These are phyloP conservation scores for Sipha maydis DNA, from an alignment of 2,888 invertebrate genomes.

Conservation along the genomic window DNA sequence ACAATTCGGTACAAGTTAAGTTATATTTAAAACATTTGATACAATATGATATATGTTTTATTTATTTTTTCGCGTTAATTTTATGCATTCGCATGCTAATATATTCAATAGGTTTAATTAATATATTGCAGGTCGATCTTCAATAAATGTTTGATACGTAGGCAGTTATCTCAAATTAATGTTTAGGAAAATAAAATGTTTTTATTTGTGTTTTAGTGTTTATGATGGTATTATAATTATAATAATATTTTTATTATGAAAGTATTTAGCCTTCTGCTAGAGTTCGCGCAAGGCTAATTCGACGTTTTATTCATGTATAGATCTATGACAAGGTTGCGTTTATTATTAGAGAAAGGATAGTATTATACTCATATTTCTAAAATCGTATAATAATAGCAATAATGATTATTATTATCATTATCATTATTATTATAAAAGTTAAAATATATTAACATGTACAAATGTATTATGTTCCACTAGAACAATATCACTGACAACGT, in stretches of 20 bases:
- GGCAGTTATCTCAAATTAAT: no score
- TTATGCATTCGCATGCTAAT: neutral
- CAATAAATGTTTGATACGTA: no score
- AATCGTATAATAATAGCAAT: neutral
- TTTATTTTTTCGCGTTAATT: neutral
- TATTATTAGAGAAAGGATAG: neutral
- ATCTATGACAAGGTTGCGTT: neutral
- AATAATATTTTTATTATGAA: neutral
- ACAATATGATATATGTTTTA: neutral
- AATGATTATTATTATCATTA: neutral
- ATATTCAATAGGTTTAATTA: no score
- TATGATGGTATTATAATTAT: neutral
- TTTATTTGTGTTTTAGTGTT: no score
- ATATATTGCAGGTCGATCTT: no score
- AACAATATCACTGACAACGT: neutral
- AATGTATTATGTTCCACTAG: no score
- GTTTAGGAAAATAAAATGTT: no score
- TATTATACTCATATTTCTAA: neutral
- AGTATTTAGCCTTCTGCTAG: neutral
- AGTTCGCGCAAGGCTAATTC: neutral
- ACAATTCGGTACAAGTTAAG: neutral
- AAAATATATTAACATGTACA: no score
- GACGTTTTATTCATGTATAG: neutral
- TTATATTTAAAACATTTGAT: conserved; percentile 2
- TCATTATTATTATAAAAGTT: neutral